Percentiles rank a stretch among this genome's conserved stretches.
Conservation (phyloP, 2,888 invertebrate genomes). For the Luffia ferchaultella region DNA sequence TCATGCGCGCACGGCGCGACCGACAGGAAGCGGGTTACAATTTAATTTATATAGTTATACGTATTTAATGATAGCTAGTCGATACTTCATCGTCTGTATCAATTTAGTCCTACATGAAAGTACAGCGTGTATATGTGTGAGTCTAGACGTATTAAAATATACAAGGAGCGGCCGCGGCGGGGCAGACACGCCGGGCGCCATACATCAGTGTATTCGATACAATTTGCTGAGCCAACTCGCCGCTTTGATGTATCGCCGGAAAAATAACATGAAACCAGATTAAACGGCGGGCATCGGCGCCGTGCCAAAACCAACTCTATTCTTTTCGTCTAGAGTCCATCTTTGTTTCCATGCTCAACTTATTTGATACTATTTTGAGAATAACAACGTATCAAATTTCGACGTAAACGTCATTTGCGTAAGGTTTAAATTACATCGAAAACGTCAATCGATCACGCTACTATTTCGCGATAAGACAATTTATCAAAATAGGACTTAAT, state of each 20-base stretch:
- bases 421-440: too few species aligned
- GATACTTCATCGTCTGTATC: too few species aligned
- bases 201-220: conserved; percentile 4
- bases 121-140: too few species aligned
- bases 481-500: not conserved
- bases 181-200: conserved; percentile 38
- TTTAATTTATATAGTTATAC: too few species aligned
- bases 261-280: not conserved
- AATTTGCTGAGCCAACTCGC: conserved; percentile 4
- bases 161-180: conserved; percentile 12
- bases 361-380: too few species aligned
- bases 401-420: too few species aligned
- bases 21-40: too few species aligned
- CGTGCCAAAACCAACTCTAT: not conserved
- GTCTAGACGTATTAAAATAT: too few species aligned
- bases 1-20: too few species aligned
- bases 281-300: not conserved
- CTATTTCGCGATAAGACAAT: not conserved
- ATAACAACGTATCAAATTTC: too few species aligned
- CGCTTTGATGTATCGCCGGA: not conserved
- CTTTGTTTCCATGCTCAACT: not conserved
- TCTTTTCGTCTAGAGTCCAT: not conserved
- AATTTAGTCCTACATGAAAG: too few species aligned
- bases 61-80: too few species aligned
- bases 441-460: not conserved